phyloP scores from a whole-genome alignment of 2,797 vertebrate genomes.

The Trachurus trachurus region DNA sequence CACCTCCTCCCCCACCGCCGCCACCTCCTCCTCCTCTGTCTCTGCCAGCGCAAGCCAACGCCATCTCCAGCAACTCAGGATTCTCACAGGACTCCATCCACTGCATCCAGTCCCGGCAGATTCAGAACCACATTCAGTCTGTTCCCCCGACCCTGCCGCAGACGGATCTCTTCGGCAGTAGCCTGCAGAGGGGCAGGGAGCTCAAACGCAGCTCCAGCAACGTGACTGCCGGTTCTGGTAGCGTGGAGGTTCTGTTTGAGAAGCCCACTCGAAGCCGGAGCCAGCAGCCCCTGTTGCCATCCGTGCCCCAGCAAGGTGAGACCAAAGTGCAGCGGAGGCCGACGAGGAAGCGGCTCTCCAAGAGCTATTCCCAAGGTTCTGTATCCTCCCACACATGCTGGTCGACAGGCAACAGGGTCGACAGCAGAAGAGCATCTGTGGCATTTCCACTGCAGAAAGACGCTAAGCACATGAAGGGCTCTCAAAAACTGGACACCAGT shows the following conservation, averaged over 20 bases:
- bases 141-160: conserved; percentile 81
- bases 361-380: conserved; percentile 95
- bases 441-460: conserved; percentile 88
- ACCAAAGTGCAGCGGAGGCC: conserved; percentile 86
- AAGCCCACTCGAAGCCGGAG: conserved; percentile 83
- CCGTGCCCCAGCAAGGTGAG: conserved; percentile 79
- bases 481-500: conserved; percentile 90
- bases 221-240: conserved; percentile 84
- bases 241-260: conserved; percentile 87
- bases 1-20: conserved; percentile 89
- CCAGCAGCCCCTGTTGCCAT: conserved; percentile 83
- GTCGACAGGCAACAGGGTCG: conserved; percentile 83
- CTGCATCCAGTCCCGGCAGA: conserved; percentile 82
- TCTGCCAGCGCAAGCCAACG: conserved; percentile 61
- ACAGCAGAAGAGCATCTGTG: conserved; percentile 84
- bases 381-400: conserved; percentile 86
- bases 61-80: conserved; percentile 87
- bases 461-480: conserved; percentile 87
- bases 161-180: conserved; percentile 85
- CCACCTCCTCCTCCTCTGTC: conserved; percentile 83
- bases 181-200: conserved; percentile 88
- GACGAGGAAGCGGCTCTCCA: conserved; percentile 92
- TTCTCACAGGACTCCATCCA: conserved; percentile 87
- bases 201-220: conserved; percentile 90
- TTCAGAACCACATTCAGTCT: conserved; percentile 88